Evolutionary conservation across 2,888 invertebrate species (phyloP), one percentile per base, ranked within the genome.

Genomic region (Amphipoea lucens): DNA sequence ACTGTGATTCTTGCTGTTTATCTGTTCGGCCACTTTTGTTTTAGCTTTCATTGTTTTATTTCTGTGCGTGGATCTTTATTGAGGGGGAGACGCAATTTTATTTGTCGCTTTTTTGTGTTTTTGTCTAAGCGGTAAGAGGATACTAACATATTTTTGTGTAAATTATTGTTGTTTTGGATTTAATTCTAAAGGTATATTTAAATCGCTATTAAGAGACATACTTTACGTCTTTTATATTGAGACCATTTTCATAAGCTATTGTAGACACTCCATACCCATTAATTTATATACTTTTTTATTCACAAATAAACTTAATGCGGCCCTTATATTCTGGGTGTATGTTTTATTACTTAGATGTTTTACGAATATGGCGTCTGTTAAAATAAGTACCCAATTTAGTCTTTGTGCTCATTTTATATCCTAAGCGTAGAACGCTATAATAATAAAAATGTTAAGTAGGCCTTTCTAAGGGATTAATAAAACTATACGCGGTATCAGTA

Each of bases 1-100:
- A 92, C 91, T 90, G 92, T 94, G 95, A 95, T 95, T 95, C 93
- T 93, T 95, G 92, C 94, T 94, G 94, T 95, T 95, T 94, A 94
- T 94, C 94, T 94, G 94, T 94, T 93, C 89, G 94, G 93, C 93
- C 91, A 94, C 94, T 95, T 95, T 95, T 95, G 93, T 94, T 93
- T 94, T 90, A 90, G 91, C 92, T 92, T 83, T 92, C 91, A 94
- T 95, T 95, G 95, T 95, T 95, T 95, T 94, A 95, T 95, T 93
- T 90, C 91, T 90, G 92, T 92, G 92, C 92, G 94, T 91, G 90
- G 90, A 89, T 92, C 89, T 93, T 95, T 94, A 94, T 93, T 93
- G 91, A 90, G 90, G 92, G 92, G 92, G 88, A 88, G 91, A 88
- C 83, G 84, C 84, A 91, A 92, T 90, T 90, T 90, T 86, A 87